Conservation (phyloP, 2,797 vertebrate genomes). For the Acipenser ruthenus region DNA sequence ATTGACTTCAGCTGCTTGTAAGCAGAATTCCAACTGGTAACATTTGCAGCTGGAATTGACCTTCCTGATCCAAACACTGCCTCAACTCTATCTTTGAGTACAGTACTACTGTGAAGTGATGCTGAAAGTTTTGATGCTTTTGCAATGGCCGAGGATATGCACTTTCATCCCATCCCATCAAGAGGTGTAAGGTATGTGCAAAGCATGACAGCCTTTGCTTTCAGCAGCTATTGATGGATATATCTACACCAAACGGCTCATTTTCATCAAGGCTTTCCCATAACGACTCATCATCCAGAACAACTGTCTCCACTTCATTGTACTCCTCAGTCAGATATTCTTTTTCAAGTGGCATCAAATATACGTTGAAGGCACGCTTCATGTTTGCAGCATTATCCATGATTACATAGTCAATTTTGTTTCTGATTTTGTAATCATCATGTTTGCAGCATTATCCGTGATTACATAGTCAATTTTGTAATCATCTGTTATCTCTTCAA, state of each 20-base stretch:
- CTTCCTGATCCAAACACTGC: neutral
- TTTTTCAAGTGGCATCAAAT: neutral
- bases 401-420: neutral
- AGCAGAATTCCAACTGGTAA: neutral
- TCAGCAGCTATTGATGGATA: neutral
- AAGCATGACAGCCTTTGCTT: neutral
- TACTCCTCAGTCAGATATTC: too few relatives aligned
- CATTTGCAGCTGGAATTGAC: neutral
- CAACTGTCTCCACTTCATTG: neutral
- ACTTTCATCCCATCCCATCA: neutral
- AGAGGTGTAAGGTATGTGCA: neutral
- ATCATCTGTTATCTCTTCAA: neutral
- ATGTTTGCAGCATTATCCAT: constrained; percentile 3
- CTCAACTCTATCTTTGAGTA: neutral
- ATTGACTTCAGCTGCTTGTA: neutral
- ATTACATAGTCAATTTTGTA: neutral
- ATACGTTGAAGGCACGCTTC: neutral
- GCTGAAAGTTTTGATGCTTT: neutral
- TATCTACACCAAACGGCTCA: too few relatives aligned
- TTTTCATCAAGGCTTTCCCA: too few relatives aligned
- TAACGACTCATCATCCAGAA: neutral
- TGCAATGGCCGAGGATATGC: neutral
- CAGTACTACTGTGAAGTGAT: neutral
- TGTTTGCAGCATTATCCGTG: constrained; percentile 3
- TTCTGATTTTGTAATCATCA: neutral